Evolutionary conservation across 2,888 invertebrate species (phyloP).

Genomic region (Sminthurides aquaticus): DNA sequence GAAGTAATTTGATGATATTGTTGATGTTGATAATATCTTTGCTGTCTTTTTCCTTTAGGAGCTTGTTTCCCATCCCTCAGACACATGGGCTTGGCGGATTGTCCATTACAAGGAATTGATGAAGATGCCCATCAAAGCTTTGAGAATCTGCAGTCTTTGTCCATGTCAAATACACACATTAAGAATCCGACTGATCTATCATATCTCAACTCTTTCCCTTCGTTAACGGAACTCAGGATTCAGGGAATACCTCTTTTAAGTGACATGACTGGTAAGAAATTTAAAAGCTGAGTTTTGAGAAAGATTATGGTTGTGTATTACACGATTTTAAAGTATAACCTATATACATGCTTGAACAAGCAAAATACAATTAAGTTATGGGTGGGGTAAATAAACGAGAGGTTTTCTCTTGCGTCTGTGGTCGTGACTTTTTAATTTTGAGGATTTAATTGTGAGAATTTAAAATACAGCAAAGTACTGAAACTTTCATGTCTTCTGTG

Average conservation of each 20-base stretch:
- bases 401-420: too few relatives aligned
- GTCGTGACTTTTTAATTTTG: too few relatives aligned
- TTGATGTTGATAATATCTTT: too few relatives aligned
- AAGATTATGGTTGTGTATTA: too few relatives aligned
- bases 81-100: constrained; percentile 40
- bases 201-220: constrained; percentile 36
- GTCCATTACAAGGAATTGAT: constrained; percentile 35
- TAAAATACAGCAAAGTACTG: too few relatives aligned
- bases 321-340: too few relatives aligned
- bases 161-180: constrained; percentile 38
- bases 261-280: constrained; percentile 41
- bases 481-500: neutral
- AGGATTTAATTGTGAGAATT: too few relatives aligned
- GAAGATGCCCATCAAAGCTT: constrained; percentile 40
- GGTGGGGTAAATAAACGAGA: too few relatives aligned
- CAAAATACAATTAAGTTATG: too few relatives aligned
- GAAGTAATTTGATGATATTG: neutral
- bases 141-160: constrained; percentile 41
- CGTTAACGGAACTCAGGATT: constrained; percentile 40
- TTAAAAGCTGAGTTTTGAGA: too few relatives aligned
- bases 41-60: too few relatives aligned
- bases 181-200: constrained; percentile 39
- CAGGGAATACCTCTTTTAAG: constrained; percentile 38
- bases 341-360: too few relatives aligned
- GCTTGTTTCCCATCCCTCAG: constrained; percentile 40